A percentile compares a stretch with the other conserved stretches of the same genome.
Evolutionary conservation across 2,113 vertebrate species (phyloP).

Genomic region (Elgaria multicarinata): DNA sequence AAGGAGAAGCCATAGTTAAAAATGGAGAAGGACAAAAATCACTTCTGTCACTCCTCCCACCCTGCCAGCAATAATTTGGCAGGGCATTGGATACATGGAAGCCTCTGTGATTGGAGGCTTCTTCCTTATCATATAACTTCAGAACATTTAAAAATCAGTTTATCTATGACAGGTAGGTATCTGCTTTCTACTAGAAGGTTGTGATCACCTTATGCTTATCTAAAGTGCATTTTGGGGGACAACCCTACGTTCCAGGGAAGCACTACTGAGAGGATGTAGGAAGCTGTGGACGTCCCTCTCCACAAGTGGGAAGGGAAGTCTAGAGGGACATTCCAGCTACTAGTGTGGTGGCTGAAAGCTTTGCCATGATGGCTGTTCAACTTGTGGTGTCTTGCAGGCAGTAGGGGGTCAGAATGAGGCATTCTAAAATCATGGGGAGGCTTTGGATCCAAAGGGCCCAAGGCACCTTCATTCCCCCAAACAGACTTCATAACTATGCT

Average conservation of each 20-base stretch:
- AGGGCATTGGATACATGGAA: not conserved
- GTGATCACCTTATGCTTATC: not conserved
- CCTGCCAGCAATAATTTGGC: too few species aligned
- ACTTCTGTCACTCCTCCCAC: too few species aligned
- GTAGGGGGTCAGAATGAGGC: too few species aligned
- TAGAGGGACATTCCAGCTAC: not conserved
- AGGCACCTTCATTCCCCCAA: too few species aligned
- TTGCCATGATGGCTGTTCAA: too few species aligned
- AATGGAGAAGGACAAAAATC: slow-evolving; percentile 60
- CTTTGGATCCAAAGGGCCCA: too few species aligned
- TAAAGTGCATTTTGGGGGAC: not conserved
- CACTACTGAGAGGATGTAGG: not conserved
- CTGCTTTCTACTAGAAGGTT: slow-evolving; percentile 5
- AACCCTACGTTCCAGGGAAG: not conserved
- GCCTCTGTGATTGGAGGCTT: not conserved
- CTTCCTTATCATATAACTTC: not conserved
- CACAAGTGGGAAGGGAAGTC: too few species aligned
- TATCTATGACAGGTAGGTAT: slow-evolving; percentile 52
- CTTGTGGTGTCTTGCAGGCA: too few species aligned
- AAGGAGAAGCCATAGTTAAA: too few species aligned
- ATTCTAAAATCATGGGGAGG: too few species aligned
- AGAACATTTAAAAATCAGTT: not conserved
- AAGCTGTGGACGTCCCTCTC: too few species aligned
- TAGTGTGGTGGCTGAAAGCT: not conserved
- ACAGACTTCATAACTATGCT: too few species aligned